Base-by-base conservation (phyloP, 2,888 invertebrate species). In the Allygus modestus region DNA sequence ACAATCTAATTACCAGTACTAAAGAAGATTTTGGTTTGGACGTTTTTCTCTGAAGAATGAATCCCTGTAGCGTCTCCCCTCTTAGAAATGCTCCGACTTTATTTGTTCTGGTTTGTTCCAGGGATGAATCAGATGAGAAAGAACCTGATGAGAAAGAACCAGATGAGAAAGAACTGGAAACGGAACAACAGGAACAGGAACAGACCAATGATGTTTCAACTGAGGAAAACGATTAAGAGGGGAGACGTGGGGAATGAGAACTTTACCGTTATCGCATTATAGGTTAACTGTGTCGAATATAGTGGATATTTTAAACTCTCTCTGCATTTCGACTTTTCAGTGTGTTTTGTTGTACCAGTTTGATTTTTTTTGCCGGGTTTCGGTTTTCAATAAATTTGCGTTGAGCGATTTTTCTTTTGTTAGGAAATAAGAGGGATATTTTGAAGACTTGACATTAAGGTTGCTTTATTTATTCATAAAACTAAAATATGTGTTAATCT, bases 91-190 rank as follows among this genome's bases (percentile, higher is more conserved):
- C 0, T 65, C 28, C 65, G 65, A 65, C 65, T 23, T 65, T 65
- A 65, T 65, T 65, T 65, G 26, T 65, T 77, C 77, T 77, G 77
- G 77, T 77, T 77, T 77, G 77, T 77, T 77, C 77, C 77, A 77
- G 77, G 77, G 77, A 77, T 17, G 46, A 77, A 46, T 12, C 28
- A 46, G 77, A 77, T 41, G 77, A 77, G 23, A 77, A 37, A 46
- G 77, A 77, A 77, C 4, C 46, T 17, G 41, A 77, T 1, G n/a
- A 20, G 23, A 37, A 77, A 9, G 77, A 77, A 23, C 28, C 5
- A 77, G 46, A 77, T 23, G 23, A 51, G n/a, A 26, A 43, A 77
- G 77, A 77, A 41, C 37, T 7, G 58, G 17, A 33, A 69, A 31
- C 11, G 20, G 17, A n/a, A n/a, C n/a, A n/a, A n/a, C n/a, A 23